A percentile compares a stretch with the other conserved stretches of the same genome.
phyloP scores from a whole-genome alignment of 1,140 invertebrate genomes.

The Pseudachorutes palmiensis region DNA sequence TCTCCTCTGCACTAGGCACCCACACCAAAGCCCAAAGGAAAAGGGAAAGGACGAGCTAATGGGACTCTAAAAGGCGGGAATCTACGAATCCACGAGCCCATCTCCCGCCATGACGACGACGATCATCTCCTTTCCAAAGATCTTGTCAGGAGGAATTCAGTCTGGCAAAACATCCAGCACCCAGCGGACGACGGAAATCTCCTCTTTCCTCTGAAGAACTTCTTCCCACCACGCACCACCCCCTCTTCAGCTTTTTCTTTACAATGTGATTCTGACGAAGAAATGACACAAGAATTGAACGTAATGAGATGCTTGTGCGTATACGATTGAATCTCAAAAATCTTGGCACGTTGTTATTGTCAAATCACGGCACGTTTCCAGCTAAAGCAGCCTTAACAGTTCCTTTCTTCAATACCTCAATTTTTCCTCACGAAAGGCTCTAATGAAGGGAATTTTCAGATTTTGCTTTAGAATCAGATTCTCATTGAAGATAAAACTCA shows the following conservation, averaged over 20 bases:
- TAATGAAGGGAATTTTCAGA: conserved; percentile 21
- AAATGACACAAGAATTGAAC: conserved; percentile 19
- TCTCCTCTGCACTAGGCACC: conserved; percentile 5
- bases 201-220: too few relatives aligned
- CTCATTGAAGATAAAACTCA: neutral
- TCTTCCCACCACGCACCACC: too few relatives aligned
- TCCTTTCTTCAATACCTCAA: conserved; percentile 8
- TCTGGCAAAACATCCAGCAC: neutral
- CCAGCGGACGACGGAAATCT: too few relatives aligned
- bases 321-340: neutral
- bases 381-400: neutral
- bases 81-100: neutral
- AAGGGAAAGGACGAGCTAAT: conserved; percentile 5
- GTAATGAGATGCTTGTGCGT: conserved; percentile 20
- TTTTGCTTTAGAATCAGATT: conserved; percentile 13
- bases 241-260: neutral
- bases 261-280: conserved; percentile 16
- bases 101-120: neutral
- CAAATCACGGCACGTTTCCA: conserved; percentile 1
- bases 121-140: neutral
- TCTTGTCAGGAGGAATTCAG: neutral
- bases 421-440: neutral
- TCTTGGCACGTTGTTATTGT: neutral
- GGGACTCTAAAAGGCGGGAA: neutral
- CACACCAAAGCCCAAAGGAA: neutral